phyloP scores from a whole-genome alignment of 2,888 invertebrate genomes.

The Aphidoletes aphidimyza region DNA sequence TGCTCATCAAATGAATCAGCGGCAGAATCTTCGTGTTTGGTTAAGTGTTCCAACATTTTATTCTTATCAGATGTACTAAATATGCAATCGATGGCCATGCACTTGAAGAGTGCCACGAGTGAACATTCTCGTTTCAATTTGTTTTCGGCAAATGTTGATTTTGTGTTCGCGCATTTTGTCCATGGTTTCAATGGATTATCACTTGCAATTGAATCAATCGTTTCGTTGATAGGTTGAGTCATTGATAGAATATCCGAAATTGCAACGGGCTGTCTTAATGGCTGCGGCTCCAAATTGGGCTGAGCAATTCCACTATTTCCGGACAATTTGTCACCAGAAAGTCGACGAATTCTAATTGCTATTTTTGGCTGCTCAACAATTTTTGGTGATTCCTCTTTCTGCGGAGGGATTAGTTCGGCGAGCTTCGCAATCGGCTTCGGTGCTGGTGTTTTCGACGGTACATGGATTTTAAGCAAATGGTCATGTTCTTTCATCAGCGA shows the following conservation, averaged over 20 bases:
- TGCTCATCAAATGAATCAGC: conserved; percentile 55
- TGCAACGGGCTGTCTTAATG: conserved; percentile 55
- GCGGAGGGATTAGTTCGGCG: background rate
- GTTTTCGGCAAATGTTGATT: conserved; percentile 53
- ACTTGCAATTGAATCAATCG: conserved; percentile 58
- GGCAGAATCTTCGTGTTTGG: conserved; percentile 60
- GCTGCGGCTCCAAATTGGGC: conserved; percentile 55
- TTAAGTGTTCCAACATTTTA: conserved; percentile 66
- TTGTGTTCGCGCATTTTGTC: conserved; percentile 54
- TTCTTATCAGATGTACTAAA: conserved; percentile 65
- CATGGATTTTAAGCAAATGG: conserved; percentile 61
- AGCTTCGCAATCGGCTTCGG: background rate
- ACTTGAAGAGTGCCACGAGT: conserved; percentile 67
- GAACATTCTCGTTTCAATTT: conserved; percentile 55
- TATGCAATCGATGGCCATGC: conserved; percentile 68
- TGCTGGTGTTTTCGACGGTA: background rate
- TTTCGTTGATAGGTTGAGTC: conserved; percentile 54
- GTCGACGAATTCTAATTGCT: conserved; percentile 64
- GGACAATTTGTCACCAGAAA: conserved; percentile 68
- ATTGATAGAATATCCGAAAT: conserved; percentile 59
- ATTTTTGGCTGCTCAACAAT: background rate
- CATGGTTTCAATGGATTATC: conserved; percentile 60
- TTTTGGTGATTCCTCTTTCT: background rate
- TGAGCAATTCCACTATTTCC: conserved; percentile 58
- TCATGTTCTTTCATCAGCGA: conserved; percentile 60